Percentiles rank a stretch among this genome's conserved stretches.
phyloP scores from a whole-genome alignment of 2,113 vertebrate species.

The Polypterus bichir region DNA sequence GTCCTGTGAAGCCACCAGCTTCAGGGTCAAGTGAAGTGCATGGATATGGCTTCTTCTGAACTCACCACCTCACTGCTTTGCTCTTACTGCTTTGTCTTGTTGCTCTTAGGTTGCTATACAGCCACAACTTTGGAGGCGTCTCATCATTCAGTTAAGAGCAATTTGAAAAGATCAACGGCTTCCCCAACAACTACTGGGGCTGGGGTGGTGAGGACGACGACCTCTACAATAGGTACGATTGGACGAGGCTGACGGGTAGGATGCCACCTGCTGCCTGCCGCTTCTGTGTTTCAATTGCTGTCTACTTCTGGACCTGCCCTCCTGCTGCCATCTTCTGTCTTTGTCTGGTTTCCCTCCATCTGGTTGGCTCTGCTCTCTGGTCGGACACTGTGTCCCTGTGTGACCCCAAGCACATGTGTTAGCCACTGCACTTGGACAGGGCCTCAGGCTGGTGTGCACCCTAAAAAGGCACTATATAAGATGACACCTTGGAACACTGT shows the following conservation, averaged over 20 bases:
- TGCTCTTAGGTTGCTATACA: slow-evolving; percentile 6
- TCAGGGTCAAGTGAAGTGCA: neutral
- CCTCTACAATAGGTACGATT: slow-evolving; percentile 13
- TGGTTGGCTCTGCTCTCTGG: no score
- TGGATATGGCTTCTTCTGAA: neutral
- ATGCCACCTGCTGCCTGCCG: neutral
- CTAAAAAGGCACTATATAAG: no score
- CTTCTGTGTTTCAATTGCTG: no score
- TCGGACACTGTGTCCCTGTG: no score
- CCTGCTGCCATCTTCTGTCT: no score
- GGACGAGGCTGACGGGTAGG: no score
- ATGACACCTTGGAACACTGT: no score
- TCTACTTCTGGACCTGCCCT: no score
- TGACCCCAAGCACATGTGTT: no score
- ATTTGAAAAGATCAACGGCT: slow-evolving; percentile 15
- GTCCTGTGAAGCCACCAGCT: neutral
- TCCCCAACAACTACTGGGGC: slow-evolving; percentile 16
- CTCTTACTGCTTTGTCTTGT: neutral
- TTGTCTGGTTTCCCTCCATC: no score
- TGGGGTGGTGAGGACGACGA: slow-evolving; percentile 21
- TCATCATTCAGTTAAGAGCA: slow-evolving; percentile 15
- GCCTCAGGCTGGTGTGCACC: no score
- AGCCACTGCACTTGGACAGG: no score
- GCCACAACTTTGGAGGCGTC: slow-evolving; percentile 10
- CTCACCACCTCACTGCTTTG: neutral